Conservation (phyloP, 2,888 invertebrate species). For the Oscheius sp. region DNA sequence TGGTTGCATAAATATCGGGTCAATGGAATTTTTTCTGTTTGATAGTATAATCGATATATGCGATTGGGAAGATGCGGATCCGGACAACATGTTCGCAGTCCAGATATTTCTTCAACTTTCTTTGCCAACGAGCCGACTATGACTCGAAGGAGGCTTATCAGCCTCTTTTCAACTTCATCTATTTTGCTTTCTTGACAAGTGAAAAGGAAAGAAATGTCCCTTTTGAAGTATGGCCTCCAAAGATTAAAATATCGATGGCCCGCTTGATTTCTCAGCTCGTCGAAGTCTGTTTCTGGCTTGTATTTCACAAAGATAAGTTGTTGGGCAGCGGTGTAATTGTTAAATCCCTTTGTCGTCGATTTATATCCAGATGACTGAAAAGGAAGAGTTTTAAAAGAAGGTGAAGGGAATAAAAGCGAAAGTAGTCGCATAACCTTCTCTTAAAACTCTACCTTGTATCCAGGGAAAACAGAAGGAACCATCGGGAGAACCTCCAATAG, state of each 20-base stretch:
- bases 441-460: no score
- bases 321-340: slow-evolving; percentile 50
- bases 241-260: neutral
- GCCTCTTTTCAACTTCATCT: slow-evolving; percentile 17
- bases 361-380: slow-evolving; percentile 60
- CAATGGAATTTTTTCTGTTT: slow-evolving; percentile 47
- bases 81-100: slow-evolving; percentile 54
- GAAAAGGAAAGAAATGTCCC: slow-evolving; percentile 63
- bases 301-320: slow-evolving; percentile 45
- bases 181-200: slow-evolving; percentile 32
- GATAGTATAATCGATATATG: slow-evolving; percentile 65
- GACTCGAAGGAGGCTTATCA: slow-evolving; percentile 32
- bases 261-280: neutral
- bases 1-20: slow-evolving; percentile 43
- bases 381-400: no score
- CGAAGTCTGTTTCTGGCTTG: neutral
- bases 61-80: slow-evolving; percentile 52
- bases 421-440: no score
- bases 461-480: slow-evolving; percentile 40
- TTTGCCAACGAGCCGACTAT: slow-evolving; percentile 42
- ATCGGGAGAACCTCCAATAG: slow-evolving; percentile 36
- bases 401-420: no score
- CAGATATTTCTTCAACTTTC: slow-evolving; percentile 42
- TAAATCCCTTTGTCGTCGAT: slow-evolving; percentile 56
- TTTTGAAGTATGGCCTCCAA: slow-evolving; percentile 45